A percentile compares a stretch with the other conserved stretches of the same genome.
Conservation (phyloP, 2,797 vertebrate genomes). For the Acrossocheilus fasciatus region DNA sequence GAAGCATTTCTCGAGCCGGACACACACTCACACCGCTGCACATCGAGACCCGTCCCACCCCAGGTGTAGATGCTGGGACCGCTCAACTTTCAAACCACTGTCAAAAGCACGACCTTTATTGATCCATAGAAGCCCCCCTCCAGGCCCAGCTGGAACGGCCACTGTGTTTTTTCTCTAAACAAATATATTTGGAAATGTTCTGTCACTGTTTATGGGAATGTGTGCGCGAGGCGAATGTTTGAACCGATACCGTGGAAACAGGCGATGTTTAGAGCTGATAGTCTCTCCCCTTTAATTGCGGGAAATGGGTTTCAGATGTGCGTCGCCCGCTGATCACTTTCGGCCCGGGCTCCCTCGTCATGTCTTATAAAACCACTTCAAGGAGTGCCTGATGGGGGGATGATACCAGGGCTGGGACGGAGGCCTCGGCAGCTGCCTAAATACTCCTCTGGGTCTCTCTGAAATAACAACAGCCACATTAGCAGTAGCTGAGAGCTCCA, state of each 20-base stretch:
- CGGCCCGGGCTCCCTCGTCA: slow-evolving; percentile 74
- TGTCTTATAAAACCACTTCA: slow-evolving; percentile 84
- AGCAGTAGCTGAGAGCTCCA: slow-evolving; percentile 74
- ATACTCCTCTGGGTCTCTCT: slow-evolving; percentile 72
- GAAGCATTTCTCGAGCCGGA: slow-evolving; percentile 9
- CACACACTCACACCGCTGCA: neutral
- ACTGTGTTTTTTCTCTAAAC: slow-evolving; percentile 68
- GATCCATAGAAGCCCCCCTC: slow-evolving; percentile 28
- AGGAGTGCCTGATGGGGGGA: slow-evolving; percentile 74
- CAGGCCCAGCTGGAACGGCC: slow-evolving; percentile 11
- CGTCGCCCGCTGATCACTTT: slow-evolving; percentile 79
- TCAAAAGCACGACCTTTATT: slow-evolving; percentile 39
- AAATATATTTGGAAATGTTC: slow-evolving; percentile 79
- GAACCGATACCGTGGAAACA: slow-evolving; percentile 80
- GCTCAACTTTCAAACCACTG: slow-evolving; percentile 31
- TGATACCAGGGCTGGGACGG: slow-evolving; percentile 74
- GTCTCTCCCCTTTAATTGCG: slow-evolving; percentile 83
- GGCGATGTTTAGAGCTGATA: slow-evolving; percentile 82
- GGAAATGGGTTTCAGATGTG: slow-evolving; percentile 86
- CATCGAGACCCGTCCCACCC: neutral
- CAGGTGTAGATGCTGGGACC: slow-evolving; percentile 54
- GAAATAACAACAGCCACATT: slow-evolving; percentile 76
- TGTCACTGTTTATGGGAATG: slow-evolving; percentile 76
- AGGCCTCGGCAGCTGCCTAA: slow-evolving; percentile 70
- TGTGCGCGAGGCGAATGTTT: slow-evolving; percentile 71